A percentile compares a stretch with the other conserved stretches of the same genome.
These are phyloP conservation scores for Sminthurides aquaticus DNA, from an alignment of 2,888 invertebrate genomes.

Conservation along the genomic window DNA sequence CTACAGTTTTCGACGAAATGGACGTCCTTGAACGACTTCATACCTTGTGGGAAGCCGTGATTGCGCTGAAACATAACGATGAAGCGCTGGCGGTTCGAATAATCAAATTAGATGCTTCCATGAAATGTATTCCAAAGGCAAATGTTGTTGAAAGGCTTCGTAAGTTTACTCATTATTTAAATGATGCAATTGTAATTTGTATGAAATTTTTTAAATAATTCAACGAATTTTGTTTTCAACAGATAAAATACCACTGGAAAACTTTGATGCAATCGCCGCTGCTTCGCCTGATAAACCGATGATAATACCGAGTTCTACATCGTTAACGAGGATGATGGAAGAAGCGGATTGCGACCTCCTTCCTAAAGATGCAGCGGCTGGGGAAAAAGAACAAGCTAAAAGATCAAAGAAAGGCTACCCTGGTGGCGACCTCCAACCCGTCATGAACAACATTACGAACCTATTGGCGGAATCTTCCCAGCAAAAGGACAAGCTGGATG, in stretches of 20 bases:
- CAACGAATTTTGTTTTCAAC: background rate
- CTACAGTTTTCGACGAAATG: conserved; percentile 33
- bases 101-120: conserved; percentile 30
- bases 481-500: conserved; percentile 17
- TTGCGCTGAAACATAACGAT: conserved; percentile 37
- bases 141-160: conserved; percentile 33
- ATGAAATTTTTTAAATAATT: conserved; percentile 8
- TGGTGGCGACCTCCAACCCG: conserved; percentile 21
- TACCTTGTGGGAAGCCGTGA: conserved; percentile 40
- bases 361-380: conserved; percentile 5
- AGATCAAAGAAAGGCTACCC: conserved; percentile 8
- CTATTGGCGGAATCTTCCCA: conserved; percentile 31
- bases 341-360: conserved; percentile 12
- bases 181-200: too few species aligned
- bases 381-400: conserved; percentile 19
- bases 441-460: conserved; percentile 34
- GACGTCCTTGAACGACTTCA: conserved; percentile 35
- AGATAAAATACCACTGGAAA: conserved; percentile 34
- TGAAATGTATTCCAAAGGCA: conserved; percentile 32
- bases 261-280: conserved; percentile 29
- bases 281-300: conserved; percentile 26
- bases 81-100: conserved; percentile 37
- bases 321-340: background rate
- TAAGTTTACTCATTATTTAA: conserved; percentile 13
- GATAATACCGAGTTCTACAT: conserved; percentile 25